Conservation (phyloP, 2,797 vertebrate genomes). For the Falco berigora region DNA sequence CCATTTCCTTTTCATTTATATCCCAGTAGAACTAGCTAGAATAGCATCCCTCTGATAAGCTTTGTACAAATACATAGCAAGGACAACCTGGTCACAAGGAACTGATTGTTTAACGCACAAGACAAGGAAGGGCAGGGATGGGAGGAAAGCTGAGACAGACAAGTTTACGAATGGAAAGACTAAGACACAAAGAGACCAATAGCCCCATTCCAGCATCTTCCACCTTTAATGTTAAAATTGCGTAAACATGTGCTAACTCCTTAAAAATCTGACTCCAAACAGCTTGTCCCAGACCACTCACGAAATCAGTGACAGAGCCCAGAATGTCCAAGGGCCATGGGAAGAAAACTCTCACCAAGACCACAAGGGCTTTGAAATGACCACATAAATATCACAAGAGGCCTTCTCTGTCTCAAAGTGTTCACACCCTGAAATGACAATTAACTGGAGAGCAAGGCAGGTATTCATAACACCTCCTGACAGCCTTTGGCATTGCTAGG, state of each 20-base stretch:
- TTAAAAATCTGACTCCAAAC: neutral
- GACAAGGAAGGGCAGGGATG: neutral
- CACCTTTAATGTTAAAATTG: neutral
- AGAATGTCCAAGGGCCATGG: neutral
- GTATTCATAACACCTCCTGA: neutral
- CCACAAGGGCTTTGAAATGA: neutral
- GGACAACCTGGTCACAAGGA: neutral
- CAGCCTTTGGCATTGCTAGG: neutral
- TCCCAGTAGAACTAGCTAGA: neutral
- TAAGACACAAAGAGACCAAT: neutral
- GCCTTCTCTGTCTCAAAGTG: neutral
- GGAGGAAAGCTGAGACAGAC: neutral
- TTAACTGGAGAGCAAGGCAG: neutral
- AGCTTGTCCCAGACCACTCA: neutral
- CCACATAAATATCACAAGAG: neutral
- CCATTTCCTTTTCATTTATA: neutral
- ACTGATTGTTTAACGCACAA: neutral
- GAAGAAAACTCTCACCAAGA: neutral
- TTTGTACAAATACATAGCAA: neutral
- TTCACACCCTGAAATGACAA: neutral
- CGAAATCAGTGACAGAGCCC: neutral
- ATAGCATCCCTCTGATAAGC: neutral
- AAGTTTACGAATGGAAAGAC: neutral
- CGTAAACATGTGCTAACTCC: neutral
- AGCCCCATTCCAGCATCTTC: neutral